Evolutionary conservation across 1,140 invertebrate genomes (phyloP).

Genomic region (Heliconius melpomene): DNA sequence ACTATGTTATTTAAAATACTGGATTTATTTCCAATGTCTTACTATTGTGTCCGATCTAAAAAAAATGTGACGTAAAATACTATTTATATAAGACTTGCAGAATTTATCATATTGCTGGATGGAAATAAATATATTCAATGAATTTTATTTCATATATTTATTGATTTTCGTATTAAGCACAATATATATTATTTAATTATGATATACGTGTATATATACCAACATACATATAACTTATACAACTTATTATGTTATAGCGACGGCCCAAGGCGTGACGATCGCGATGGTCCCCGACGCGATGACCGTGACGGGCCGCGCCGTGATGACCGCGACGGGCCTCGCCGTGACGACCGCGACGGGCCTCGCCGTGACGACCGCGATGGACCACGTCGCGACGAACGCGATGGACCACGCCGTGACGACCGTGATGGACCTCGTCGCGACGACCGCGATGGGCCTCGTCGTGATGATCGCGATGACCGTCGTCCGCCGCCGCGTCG

Average conservation of each 20-base stretch:
- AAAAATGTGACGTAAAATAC: no score
- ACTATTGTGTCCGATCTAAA: no score
- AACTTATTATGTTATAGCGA: slow-evolving; percentile 26
- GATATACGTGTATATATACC: no score
- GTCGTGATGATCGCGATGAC: slow-evolving; percentile 39
- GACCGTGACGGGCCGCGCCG: slow-evolving; percentile 44
- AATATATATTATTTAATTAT: no score
- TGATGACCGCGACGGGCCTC: slow-evolving; percentile 44
- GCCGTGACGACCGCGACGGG: slow-evolving; percentile 56
- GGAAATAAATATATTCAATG: no score
- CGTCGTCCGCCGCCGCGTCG: slow-evolving; percentile 1
- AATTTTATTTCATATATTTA: no score
- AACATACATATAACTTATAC: background rate
- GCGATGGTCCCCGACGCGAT: slow-evolving; percentile 38
- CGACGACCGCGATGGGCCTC: slow-evolving; percentile 18
- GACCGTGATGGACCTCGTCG: slow-evolving; percentile 53
- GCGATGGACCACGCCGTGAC: slow-evolving; percentile 49
- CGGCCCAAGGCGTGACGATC: slow-evolving; percentile 41
- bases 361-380: slow-evolving; percentile 58
- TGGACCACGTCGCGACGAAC: slow-evolving; percentile 58
- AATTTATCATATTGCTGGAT: no score
- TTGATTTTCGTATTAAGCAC: no score
- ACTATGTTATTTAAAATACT: no score
- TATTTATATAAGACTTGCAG: no score
- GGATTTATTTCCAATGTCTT: no score